Base-by-base conservation (phyloP, 2,797 vertebrate species). In the Parauchenoglanis punctatus region DNA sequence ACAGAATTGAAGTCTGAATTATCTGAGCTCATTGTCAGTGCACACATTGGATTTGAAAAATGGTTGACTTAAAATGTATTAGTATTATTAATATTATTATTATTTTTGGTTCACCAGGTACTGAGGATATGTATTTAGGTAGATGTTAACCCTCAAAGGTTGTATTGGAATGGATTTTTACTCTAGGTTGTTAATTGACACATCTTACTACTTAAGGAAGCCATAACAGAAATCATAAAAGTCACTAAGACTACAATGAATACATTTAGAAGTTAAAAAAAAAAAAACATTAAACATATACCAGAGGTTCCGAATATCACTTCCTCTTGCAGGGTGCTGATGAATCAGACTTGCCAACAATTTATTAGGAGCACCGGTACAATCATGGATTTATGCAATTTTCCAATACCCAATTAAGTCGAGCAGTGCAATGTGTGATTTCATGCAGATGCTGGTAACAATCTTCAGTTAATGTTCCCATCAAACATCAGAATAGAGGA, bases 191-290 rank as follows among this genome's bases (percentile, higher is more conserved):
- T 59, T 44, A 61, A 81, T 15, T 25, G 10, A n/a, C 20, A 44
- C 58, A 10, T 61, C 4, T 81, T 59, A 40, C 17, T 59, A 40
- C 10, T 61, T 61, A 81, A 25, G 56, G 20, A 80, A 80, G 20
- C 58, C 86, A 91, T 89, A 92, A 92, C 91, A 94, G 91, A 83
- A 91, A 88, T 90, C 85, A 77, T 25, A 89, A 88, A 90, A 89
- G 70, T 88, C 91, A 92, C 91, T 93, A 91, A 91, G 77, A 91
- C 92, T 88, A 94, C 83, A 91, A 63, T 58, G 12, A 92, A 85
- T 89, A 95, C 89, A 93, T 92, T 88, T 93, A 93, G 83, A 93
- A 93, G 93, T 93, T 92, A 89, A 93, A 88, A 92, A 46, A 28
- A 31, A 58, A 11, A 11, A 35, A 1, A 1, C 40, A 52, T 52